Evolutionary conservation across 2,113 vertebrate species (phyloP).

Genomic region (Oceanodroma tethys): DNA sequence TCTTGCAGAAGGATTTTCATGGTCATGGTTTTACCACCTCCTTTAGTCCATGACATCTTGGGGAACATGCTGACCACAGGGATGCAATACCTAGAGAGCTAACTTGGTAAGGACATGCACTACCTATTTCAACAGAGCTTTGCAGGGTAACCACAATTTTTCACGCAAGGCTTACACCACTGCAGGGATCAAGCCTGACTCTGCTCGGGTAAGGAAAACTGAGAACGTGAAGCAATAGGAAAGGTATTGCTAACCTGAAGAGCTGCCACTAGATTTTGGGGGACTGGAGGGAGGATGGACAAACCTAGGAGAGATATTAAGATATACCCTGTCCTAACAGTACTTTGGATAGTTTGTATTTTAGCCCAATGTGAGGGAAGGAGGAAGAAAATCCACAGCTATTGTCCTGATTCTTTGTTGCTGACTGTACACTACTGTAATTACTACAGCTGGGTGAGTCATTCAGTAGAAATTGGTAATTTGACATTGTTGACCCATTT

Average conservation of each 20-base stretch:
- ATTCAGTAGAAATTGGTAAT: not conserved
- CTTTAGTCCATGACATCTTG: not conserved
- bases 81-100: fast-evolving
- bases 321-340: not conserved
- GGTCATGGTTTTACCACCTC: not conserved
- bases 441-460: not conserved
- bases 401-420: not conserved
- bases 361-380: not conserved
- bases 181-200: not conserved
- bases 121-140: not conserved
- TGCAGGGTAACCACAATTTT: not conserved
- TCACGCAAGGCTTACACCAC: not conserved
- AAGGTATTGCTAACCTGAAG: not conserved
- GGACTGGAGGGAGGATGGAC: not conserved
- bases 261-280: not conserved
- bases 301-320: not conserved
- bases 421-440: not conserved
- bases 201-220: not conserved
- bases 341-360: not conserved
- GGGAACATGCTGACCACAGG: not conserved
- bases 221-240: not conserved
- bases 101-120: not conserved
- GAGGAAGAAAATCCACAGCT: not conserved
- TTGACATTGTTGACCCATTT: not conserved
- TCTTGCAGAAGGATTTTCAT: not conserved